Base-by-base conservation (phyloP, 2,888 invertebrate species). In the Melitaea athalia region DNA sequence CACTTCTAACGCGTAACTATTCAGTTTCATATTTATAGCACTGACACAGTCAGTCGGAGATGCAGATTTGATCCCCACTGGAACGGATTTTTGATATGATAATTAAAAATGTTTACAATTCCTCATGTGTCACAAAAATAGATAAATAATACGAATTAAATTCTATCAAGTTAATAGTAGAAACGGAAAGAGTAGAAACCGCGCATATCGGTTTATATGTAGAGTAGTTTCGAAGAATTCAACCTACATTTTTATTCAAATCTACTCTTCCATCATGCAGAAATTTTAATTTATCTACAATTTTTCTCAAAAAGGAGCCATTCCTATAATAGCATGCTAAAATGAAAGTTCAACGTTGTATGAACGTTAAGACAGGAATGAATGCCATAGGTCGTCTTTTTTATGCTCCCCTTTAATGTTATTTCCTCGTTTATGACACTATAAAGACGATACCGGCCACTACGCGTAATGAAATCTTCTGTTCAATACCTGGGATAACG, bases 401-500 rank as follows among this genome's bases (percentile, higher is more conserved):
- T 90, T 90, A 91, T 81, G 83, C 78, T 81, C 86, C 81, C 80
- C 85, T 85, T 89, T 91, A 91, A 90, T 91, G 91, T 89, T 92
- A 91, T 90, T 91, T 89, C 85, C 84, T 76, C 88, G 86, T 92
- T 92, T 92, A 92, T 91, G 90, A 88, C 88, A 90, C 91, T 84
- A 91, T 92, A 92, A 92, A 92, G 88, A 82, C 88, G 88, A 89
- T 89, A 87, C 87, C 84, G 86, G 86, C 90, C 92, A 91, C 92
- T 92, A 91, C 89, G 88, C 86, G 91, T 92, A 92, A 92, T 92
- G 92, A 92, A 92, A 92, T 91, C 89, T 88, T 86, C 83, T 85
- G 88, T 88, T 91, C 90, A 85, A 91, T 91, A 89, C 85, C 83
- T 81, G 76, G 77, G 84, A 84, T 84, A 83, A 80, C 79, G 77